Base-by-base conservation (phyloP, 2,797 vertebrate species). In the Argyrosomus regius region DNA sequence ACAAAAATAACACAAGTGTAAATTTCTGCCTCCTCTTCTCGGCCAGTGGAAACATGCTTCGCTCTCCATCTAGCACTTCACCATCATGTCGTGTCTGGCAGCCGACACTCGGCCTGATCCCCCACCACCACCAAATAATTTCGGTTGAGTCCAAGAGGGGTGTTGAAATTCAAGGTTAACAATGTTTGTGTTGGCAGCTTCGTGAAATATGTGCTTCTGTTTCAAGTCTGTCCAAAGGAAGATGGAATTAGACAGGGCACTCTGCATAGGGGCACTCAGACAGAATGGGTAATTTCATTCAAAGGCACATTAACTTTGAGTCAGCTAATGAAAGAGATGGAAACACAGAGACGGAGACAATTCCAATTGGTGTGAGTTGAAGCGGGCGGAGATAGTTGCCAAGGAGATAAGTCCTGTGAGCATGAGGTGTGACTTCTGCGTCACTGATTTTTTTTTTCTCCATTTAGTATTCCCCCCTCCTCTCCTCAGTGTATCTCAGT, bases 271-370 rank as follows among this genome's bases (percentile, higher is more conserved):
- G 48, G 58, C 41, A 12, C 78, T 83, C 78, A 66, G 62, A 77
- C 66, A 71, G 83, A 91, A 92, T 80, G 67, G 49, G 35, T 83
- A 45, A 88, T 83, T 82, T 84, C 43, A 83, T 76, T 87, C 82
- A 88, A 89, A 92, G 78, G 60, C 89, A 84, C 87, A 86, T 92
- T 93, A 83, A 91, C 89, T 93, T 92, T 93, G 86, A 88, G 76
- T 59, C 63, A 48, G 84, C 77, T 77, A 85, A 90, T 91, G 78
- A 86, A 83, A 84, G 79, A 78, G 69, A 80, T 68, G 75, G 69
- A 85, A 75, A 86, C 46, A 64, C 60, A 66, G 64, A 78, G 79
- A 60, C 56, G 1, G 49, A 81, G 80, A 78, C 77, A 11, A 49
- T 75, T 90, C 83, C 83, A 82, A 86, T 83, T 80, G 77, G 79